These are phyloP conservation scores for Sminthopsis crassicaudata DNA, from an alignment of 2,113 vertebrate genomes.

Conservation along the genomic window DNA sequence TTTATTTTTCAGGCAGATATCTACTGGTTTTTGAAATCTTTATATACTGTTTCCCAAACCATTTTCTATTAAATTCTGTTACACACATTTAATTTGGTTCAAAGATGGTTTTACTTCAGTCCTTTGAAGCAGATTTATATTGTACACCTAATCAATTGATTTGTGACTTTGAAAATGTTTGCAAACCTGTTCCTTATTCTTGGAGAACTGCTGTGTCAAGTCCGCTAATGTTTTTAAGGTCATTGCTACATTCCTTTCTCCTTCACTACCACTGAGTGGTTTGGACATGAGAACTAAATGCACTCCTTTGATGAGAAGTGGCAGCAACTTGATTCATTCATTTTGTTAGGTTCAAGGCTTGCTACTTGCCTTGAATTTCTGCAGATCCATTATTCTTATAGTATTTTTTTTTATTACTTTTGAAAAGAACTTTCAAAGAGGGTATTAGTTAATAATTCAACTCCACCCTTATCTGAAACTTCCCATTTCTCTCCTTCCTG, in stretches of 20 bases:
- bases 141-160: constrained; percentile 40
- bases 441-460: background rate
- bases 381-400: constrained; percentile 41
- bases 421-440: background rate
- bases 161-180: constrained; percentile 43
- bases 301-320: constrained; percentile 43
- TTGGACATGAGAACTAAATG: constrained; percentile 11
- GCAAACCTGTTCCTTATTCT: constrained; percentile 12
- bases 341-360: constrained; percentile 26
- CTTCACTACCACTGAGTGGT: background rate
- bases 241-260: background rate
- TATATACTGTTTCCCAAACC: constrained; percentile 18
- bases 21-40: constrained; percentile 52
- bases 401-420: background rate
- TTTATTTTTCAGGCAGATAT: constrained; percentile 54
- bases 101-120: constrained; percentile 35
- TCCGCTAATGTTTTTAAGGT: constrained; percentile 4
- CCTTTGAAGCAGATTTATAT: constrained; percentile 52
- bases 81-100: constrained; percentile 58
- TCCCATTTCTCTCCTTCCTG: background rate
- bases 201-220: constrained; percentile 28
- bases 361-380: constrained; percentile 36
- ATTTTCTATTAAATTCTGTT: constrained; percentile 51
- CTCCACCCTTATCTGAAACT: background rate
- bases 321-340: background rate